Conservation (phyloP, 2,113 vertebrate genomes). For the Syrrhaptes paradoxus region DNA sequence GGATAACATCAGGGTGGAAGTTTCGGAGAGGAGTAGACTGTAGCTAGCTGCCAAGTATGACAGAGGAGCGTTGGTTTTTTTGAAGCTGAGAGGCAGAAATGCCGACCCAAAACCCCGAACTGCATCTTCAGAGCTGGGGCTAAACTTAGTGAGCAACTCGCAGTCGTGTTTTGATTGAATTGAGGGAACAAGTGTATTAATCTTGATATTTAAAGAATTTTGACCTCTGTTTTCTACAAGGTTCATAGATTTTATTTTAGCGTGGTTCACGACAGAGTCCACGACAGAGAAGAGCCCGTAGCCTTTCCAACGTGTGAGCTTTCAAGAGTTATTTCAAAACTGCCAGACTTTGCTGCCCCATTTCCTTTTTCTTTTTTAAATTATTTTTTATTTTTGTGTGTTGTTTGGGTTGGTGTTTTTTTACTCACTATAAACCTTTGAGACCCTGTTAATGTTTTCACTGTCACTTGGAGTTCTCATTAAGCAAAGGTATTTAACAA, state of each 20-base stretch:
- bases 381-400: not conserved
- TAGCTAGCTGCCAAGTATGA: not conserved
- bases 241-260: not conserved
- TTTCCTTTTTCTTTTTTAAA: not conserved
- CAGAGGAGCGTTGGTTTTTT: not conserved
- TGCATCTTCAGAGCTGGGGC: not conserved
- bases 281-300: not conserved
- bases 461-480: not conserved
- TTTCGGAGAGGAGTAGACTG: not conserved
- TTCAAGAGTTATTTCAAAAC: not conserved
- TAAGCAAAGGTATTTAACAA: not conserved
- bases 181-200: not conserved
- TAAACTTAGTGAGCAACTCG: not conserved
- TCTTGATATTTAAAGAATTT: not conserved
- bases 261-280: not conserved
- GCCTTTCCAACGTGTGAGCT: fast-evolving
- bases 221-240: fast-evolving
- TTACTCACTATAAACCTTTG: not conserved
- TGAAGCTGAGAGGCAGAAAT: not conserved
- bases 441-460: not conserved
- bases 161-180: not conserved
- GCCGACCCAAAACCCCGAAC: not conserved
- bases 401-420: not conserved
- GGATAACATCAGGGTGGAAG: not conserved
- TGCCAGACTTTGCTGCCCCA: not conserved